Percentiles rank a stretch among this genome's conserved stretches.
phyloP scores from a whole-genome alignment of 2,888 invertebrate species.

The Dermolepida albohirtum region DNA sequence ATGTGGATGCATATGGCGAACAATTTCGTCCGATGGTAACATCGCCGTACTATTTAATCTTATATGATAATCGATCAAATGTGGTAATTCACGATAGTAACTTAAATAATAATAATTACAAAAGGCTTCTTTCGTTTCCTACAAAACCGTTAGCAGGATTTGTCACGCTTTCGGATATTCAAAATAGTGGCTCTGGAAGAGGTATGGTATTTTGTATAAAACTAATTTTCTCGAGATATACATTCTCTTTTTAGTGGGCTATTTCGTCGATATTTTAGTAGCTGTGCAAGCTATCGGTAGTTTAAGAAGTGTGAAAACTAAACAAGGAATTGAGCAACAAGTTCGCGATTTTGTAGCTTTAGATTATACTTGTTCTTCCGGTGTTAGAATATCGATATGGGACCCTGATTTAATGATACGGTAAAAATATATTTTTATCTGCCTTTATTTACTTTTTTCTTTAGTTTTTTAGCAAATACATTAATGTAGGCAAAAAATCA shows the following conservation, averaged over 20 bases:
- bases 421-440: constrained; percentile 55
- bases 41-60: constrained; percentile 73
- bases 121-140: constrained; percentile 72
- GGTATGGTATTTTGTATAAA: constrained; percentile 58
- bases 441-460: too few species aligned
- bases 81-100: constrained; percentile 72
- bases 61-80: constrained; percentile 76
- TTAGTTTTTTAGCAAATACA: too few species aligned
- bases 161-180: constrained; percentile 69
- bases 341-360: constrained; percentile 77
- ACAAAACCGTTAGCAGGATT: constrained; percentile 73
- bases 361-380: constrained; percentile 73
- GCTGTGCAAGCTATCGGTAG: constrained; percentile 75
- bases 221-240: constrained; percentile 6
- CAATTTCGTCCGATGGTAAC: constrained; percentile 75
- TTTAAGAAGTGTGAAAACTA: constrained; percentile 73
- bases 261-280: constrained; percentile 74
- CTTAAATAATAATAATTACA: constrained; percentile 64
- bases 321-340: constrained; percentile 69
- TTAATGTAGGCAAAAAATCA: too few species aligned
- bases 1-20: constrained; percentile 69
- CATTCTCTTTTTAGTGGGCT: constrained; percentile 38
- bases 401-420: constrained; percentile 77
- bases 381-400: constrained; percentile 74
- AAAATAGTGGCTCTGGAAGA: constrained; percentile 62